phyloP scores from a whole-genome alignment of 2,888 invertebrate species.

The Cordylochernes scorpioides region DNA sequence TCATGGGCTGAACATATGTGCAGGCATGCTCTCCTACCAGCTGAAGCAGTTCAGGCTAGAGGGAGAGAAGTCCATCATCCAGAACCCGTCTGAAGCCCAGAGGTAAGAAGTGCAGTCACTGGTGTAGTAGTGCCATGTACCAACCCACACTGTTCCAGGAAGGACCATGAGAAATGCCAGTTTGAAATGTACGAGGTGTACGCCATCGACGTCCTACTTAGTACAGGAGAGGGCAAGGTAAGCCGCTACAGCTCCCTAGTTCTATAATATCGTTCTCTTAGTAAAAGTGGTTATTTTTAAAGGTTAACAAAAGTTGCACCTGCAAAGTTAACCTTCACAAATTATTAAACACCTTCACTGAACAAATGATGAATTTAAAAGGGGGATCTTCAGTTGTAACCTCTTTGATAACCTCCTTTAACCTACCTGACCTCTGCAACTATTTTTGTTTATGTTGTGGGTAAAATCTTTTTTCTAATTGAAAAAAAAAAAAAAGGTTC shows the following conservation, averaged over 20 bases:
- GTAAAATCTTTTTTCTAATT: too few species aligned
- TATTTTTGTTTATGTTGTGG: too few species aligned
- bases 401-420: too few species aligned
- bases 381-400: too few species aligned
- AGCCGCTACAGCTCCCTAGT: constrained; percentile 19
- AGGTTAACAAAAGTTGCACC: too few species aligned
- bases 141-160: constrained; percentile 27
- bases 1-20: too few species aligned
- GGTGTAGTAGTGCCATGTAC: neutral
- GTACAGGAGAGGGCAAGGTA: constrained; percentile 76
- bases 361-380: too few species aligned
- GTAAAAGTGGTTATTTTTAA: too few species aligned
- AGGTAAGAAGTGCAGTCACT: constrained; percentile 20
- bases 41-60: constrained; percentile 86
- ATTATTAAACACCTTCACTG: too few species aligned
- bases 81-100: constrained; percentile 89
- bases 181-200: constrained; percentile 92
- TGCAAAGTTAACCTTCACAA: too few species aligned
- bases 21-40: constrained; percentile 43
- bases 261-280: neutral
- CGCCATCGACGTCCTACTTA: constrained; percentile 89
- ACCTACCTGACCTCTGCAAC: too few species aligned
- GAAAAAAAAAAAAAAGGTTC: too few species aligned
- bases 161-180: constrained; percentile 85
- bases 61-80: constrained; percentile 86